These are phyloP conservation scores for Temnothorax rugatulus DNA, from an alignment of 2,888 invertebrate species.

Conservation along the genomic window DNA sequence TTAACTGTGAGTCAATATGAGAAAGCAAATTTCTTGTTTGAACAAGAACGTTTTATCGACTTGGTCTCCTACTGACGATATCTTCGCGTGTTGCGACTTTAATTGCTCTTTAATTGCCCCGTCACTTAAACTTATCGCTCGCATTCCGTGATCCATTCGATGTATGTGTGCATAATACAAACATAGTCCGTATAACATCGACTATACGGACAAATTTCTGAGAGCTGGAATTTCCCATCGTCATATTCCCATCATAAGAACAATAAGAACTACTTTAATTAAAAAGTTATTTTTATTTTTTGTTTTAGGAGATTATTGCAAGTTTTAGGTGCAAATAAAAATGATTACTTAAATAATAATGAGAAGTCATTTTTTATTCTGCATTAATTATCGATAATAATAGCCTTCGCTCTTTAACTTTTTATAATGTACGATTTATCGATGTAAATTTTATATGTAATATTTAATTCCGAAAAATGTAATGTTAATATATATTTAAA, in stretches of 20 bases:
- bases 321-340: not conserved
- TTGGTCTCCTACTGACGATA: conserved; percentile 55
- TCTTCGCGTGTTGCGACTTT: conserved; percentile 61
- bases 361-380: not conserved
- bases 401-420: not conserved
- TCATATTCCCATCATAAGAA: not conserved
- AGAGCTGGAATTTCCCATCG: conserved; percentile 55
- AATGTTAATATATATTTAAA: not conserved
- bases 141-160: conserved; percentile 59
- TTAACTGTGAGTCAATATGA: conserved; percentile 49
- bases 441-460: not conserved
- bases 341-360: not conserved
- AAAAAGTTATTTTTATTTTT: not conserved
- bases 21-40: conserved; percentile 65
- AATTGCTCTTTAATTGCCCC: conserved; percentile 72
- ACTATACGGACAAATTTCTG: conserved; percentile 61
- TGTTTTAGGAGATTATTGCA: not conserved
- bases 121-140: conserved; percentile 61
- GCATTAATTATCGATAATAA: not conserved
- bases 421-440: not conserved
- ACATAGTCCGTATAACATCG: not conserved
- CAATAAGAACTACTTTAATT: not conserved
- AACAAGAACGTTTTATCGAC: conserved; percentile 47
- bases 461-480: not conserved
- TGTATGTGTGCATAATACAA: conserved; percentile 2